phyloP scores from a whole-genome alignment of 37 sponge, comb jelly and placozoan genomes.

The Oopsacas minuta region DNA sequence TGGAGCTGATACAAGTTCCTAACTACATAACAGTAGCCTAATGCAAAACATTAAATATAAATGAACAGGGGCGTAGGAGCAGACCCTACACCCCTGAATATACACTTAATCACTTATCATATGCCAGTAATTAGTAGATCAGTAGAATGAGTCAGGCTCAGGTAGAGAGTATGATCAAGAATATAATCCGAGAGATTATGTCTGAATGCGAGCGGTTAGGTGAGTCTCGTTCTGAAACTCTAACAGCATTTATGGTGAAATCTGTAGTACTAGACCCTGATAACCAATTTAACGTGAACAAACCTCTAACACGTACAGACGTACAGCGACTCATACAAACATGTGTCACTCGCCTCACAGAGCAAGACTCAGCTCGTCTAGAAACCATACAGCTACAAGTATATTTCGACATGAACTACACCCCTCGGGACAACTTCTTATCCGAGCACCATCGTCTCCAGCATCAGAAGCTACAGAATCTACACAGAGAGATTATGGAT shows the following conservation, averaged over 20 bases:
- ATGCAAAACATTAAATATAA: no score
- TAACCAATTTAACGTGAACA: constrained; percentile 82
- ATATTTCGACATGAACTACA: constrained; percentile 98
- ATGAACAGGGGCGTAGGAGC: no score
- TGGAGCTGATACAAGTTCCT: no score
- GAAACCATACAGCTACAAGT: constrained; percentile 97
- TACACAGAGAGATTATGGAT: constrained; percentile 79
- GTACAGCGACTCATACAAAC: constrained; percentile 86
- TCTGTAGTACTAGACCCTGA: constrained; percentile 94
- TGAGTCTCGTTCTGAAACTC: constrained; percentile 72
- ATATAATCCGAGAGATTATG: constrained; percentile 82
- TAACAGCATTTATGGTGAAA: constrained; percentile 96
- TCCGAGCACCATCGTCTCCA: constrained; percentile 80
- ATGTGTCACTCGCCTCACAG: constrained; percentile 60
- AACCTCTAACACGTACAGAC: constrained; percentile 84
- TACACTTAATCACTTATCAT: no score
- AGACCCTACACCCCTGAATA: no score
- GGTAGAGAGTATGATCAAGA: constrained; percentile 94
- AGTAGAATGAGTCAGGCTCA: constrained; percentile 29
- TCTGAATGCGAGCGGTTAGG: constrained; percentile 71
- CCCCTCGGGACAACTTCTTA: constrained; percentile 78
- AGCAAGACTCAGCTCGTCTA: constrained; percentile 57
- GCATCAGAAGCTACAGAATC: constrained; percentile 56
- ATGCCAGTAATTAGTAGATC: no score
- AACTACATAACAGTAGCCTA: no score